These are phyloP conservation scores for Slavum lentiscoides DNA, from an alignment of 2,888 invertebrate genomes.

Conservation along the genomic window DNA sequence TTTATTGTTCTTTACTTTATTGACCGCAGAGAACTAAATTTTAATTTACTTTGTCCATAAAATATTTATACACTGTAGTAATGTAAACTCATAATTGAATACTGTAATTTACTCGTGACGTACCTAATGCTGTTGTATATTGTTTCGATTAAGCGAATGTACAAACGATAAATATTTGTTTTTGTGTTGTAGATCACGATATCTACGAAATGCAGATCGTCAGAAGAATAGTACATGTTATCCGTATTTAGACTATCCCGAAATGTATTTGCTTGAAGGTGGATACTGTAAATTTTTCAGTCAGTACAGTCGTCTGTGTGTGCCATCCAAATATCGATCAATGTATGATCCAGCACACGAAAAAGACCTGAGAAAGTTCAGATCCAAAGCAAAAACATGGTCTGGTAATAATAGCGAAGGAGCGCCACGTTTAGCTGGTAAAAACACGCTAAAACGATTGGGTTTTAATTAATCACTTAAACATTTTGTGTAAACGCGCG, in stretches of 20 bases:
- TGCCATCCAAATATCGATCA: conserved; percentile 75
- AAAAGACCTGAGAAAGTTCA: conserved; percentile 72
- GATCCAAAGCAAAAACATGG: conserved; percentile 77
- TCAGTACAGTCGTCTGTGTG: conserved; percentile 70
- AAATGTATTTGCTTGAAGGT: conserved; percentile 88
- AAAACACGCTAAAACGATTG: conserved; percentile 42
- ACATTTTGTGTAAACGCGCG: conserved; percentile 13
- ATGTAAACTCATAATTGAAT: background rate
- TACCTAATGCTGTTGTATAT: background rate
- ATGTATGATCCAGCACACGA: conserved; percentile 84
- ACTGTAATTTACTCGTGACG: background rate
- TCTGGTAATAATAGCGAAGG: conserved; percentile 62
- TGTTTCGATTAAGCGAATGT: background rate
- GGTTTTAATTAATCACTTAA: conserved; percentile 33
- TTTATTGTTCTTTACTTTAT: background rate
- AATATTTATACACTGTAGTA: background rate
- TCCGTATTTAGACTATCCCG: conserved; percentile 86
- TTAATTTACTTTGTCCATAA: background rate
- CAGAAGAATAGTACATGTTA: conserved; percentile 78
- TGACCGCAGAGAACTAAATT: background rate
- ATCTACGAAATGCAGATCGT: conserved; percentile 81
- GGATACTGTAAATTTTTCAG: conserved; percentile 86
- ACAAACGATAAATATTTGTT: background rate
- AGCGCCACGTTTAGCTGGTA: conserved; percentile 8
- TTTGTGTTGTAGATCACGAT: conserved; percentile 69